Base-by-base conservation (phyloP, 2,113 vertebrate species). In the Myiozetetes cayanensis region DNA sequence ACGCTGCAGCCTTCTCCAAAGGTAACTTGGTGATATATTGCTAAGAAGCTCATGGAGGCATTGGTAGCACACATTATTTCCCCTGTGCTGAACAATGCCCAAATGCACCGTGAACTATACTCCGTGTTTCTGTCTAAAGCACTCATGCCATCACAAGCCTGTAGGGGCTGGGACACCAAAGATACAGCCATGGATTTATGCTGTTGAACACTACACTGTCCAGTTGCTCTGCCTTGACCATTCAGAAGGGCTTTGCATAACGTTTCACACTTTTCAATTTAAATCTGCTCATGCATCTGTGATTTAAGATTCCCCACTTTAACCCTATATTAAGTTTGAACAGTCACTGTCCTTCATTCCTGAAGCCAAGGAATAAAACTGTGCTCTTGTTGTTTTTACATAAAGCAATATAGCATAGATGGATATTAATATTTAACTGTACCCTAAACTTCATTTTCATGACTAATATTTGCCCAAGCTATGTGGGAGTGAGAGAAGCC, bases 11-110 rank as follows among this genome's bases (percentile, higher is more conserved):
- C 21, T 55, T 66, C 76, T 47, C 14, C 22, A 33, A 14, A 49
- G 14, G 27, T 41, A 24, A 17, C 10, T 31, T 47, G 35, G 25
- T 19, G 44, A 58, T 30, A 6, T 1, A 30, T 15, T 49, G 73
- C 46, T 62, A 12, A 82, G 22, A 56, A 62, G 44, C 1, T 9
- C 39, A 5, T 0, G 0, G 30, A 65, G 81, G 27, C 3, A 0
- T 2, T 19, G 46, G 31, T 23, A 70, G 47, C 61, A 44, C 25
- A 24, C 20, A 12, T 71, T 50, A n/a, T 39, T 74, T 70, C 31
- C 35, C 25, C 31, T 2, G 1, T 44, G 61, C 70, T 58, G 50
- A 77, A 50, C 44, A 68, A 20, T 25, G 52, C 27, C 7, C 20
- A 63, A 58, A 82, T 9, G 41, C n/a, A 4, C 56, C 53, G 2